phyloP scores from a whole-genome alignment of 2,797 vertebrate species.

The Phylloscopus collybita region DNA sequence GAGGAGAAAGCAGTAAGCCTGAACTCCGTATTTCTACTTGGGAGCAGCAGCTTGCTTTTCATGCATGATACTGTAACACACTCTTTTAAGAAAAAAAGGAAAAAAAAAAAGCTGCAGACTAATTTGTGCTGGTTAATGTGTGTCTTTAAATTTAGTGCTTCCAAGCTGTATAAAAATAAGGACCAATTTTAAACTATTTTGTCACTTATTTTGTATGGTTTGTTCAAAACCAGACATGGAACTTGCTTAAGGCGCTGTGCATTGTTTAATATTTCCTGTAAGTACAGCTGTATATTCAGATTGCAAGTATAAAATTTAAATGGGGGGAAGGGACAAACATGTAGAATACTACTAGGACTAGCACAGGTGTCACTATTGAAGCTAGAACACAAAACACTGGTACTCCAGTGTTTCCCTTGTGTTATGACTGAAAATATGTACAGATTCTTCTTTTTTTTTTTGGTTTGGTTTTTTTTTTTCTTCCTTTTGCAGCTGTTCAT shows the following conservation, averaged over 20 bases:
- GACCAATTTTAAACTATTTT: slow-evolving; percentile 75
- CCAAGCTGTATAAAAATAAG: slow-evolving; percentile 67
- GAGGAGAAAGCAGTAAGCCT: not conserved
- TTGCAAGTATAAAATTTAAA: slow-evolving; percentile 65
- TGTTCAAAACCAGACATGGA: slow-evolving; percentile 58
- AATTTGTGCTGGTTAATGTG: slow-evolving; percentile 54
- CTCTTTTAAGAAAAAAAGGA: not conserved
- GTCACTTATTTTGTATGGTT: slow-evolving; percentile 67
- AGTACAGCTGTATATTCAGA: slow-evolving; percentile 72
- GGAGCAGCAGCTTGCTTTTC: slow-evolving; percentile 56
- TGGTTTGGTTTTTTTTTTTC: not conserved
- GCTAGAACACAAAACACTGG: slow-evolving; percentile 43
- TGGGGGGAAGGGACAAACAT: not conserved
- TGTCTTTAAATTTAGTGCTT: slow-evolving; percentile 70
- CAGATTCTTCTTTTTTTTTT: not conserved
- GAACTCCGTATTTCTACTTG: not conserved
- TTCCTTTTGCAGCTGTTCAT: slow-evolving; percentile 1
- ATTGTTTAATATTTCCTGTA: slow-evolving; percentile 73
- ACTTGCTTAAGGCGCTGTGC: slow-evolving; percentile 64
- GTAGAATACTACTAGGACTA: slow-evolving; percentile 53
- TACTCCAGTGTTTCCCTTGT: slow-evolving; percentile 23
- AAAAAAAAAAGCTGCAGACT: not conserved
- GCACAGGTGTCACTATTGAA: slow-evolving; percentile 28
- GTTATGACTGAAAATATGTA: slow-evolving; percentile 69
- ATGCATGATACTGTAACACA: slow-evolving; percentile 42